Evolutionary conservation across 2,888 invertebrate genomes (phyloP).

Genomic region (Dinocampus coccinellae): DNA sequence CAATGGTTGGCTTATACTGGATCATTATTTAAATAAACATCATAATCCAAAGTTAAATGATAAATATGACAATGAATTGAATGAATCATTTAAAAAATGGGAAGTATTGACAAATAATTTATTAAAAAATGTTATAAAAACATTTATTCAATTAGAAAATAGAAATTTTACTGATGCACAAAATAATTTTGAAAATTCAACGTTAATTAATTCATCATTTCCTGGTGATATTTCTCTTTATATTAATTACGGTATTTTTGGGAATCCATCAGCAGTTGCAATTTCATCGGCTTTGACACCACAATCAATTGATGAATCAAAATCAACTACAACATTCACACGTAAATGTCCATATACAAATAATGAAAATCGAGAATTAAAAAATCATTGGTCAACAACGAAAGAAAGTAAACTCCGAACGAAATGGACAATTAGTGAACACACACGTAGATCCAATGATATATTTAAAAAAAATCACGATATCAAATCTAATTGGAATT

Average conservation of each 20-base stretch:
- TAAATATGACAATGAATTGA: constrained; percentile 55
- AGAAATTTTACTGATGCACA: constrained; percentile 14
- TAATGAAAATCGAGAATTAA: constrained; percentile 21
- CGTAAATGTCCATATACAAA: constrained; percentile 10
- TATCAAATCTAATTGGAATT: constrained; percentile 6
- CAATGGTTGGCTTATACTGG: constrained; percentile 63
- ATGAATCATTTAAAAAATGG: constrained; percentile 56
- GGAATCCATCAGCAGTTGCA: constrained; percentile 7
- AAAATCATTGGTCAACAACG: constrained; percentile 15
- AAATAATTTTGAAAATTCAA: constrained; percentile 37
- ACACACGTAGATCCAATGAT: constrained; percentile 2
- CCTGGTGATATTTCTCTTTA: constrained; percentile 64
- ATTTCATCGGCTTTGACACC: neutral
- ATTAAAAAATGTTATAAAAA: constrained; percentile 53
- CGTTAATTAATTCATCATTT: constrained; percentile 51
- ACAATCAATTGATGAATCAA: neutral
- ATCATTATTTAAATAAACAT: constrained; percentile 64
- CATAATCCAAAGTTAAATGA: constrained; percentile 56
- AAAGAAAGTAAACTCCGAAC: constrained; percentile 60
- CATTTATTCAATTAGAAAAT: constrained; percentile 55
- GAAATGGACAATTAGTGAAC: constrained; percentile 63
- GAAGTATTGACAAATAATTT: constrained; percentile 57
- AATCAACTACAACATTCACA: neutral
- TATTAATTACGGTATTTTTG: constrained; percentile 54
- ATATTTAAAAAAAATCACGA: neutral